These are phyloP conservation scores for Callosobruchus maculatus DNA, from an alignment of 2,888 invertebrate genomes.

Conservation along the genomic window DNA sequence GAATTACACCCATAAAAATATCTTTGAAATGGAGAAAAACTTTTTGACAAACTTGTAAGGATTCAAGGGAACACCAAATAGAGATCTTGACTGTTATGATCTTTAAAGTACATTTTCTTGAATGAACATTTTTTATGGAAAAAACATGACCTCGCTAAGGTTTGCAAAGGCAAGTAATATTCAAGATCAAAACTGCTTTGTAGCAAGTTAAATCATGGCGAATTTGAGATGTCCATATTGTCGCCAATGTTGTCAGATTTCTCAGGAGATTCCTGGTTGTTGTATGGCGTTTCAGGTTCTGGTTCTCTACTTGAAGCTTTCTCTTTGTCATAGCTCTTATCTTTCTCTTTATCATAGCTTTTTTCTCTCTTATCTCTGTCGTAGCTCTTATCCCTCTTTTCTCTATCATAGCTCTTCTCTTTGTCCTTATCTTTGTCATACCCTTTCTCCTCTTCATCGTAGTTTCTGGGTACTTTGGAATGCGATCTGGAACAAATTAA, in stretches of 20 bases:
- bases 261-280: conserved; percentile 56
- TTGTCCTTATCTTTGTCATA: conserved; percentile 47
- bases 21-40: no score
- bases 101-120: no score
- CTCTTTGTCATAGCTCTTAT: conserved; percentile 47
- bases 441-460: conserved; percentile 54
- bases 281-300: not conserved
- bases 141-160: no score
- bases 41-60: no score
- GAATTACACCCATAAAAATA: no score
- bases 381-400: conserved; percentile 46
- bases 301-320: conserved; percentile 26
- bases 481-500: conserved; percentile 34
- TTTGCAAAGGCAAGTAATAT: no score
- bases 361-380: conserved; percentile 51
- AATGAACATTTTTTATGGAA: no score
- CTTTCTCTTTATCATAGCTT: conserved; percentile 53
- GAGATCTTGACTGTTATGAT: no score
- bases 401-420: conserved; percentile 50
- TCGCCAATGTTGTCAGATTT: conserved; percentile 75
- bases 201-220: conserved; percentile 57
- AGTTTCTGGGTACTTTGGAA: conserved; percentile 51
- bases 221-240: conserved; percentile 79
- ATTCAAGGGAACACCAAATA: no score
- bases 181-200: no score